phyloP scores from a whole-genome alignment of 2,797 vertebrate species.

The Enteromius unitaeniatus region DNA sequence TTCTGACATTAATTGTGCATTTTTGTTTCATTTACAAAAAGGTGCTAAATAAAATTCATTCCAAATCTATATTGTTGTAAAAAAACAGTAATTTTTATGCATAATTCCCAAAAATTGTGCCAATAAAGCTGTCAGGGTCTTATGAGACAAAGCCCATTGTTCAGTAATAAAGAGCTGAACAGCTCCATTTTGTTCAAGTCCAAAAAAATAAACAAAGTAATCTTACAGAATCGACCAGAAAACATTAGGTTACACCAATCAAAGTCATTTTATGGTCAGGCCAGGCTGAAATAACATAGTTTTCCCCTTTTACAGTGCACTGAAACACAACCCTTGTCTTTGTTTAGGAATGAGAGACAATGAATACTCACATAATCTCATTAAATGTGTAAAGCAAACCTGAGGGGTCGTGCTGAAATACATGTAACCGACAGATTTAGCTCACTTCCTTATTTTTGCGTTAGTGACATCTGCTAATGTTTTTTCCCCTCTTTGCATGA shows the following conservation, averaged over 20 bases:
- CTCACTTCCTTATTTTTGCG: background rate
- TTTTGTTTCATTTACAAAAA: background rate
- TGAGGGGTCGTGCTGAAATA: background rate
- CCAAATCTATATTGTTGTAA: too few relatives aligned
- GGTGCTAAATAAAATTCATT: background rate
- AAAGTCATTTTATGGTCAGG: background rate
- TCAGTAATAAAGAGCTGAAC: background rate
- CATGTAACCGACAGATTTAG: background rate
- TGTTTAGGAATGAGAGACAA: conserved; percentile 23
- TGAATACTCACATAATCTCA: conserved; percentile 28
- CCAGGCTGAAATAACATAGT: background rate
- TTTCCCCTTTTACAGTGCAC: background rate
- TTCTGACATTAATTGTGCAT: background rate
- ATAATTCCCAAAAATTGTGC: background rate
- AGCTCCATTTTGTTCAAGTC: too few relatives aligned
- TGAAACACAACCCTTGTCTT: background rate
- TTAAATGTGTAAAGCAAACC: background rate
- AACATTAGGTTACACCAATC: background rate
- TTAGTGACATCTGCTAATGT: background rate
- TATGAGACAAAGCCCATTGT: background rate
- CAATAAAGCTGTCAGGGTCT: background rate
- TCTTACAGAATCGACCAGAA: background rate
- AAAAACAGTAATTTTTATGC: background rate
- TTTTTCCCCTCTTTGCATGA: background rate
- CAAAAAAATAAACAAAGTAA: background rate